These are phyloP conservation scores for Pseudococcus longispinus DNA, from an alignment of 2,888 invertebrate genomes.

Conservation along the genomic window DNA sequence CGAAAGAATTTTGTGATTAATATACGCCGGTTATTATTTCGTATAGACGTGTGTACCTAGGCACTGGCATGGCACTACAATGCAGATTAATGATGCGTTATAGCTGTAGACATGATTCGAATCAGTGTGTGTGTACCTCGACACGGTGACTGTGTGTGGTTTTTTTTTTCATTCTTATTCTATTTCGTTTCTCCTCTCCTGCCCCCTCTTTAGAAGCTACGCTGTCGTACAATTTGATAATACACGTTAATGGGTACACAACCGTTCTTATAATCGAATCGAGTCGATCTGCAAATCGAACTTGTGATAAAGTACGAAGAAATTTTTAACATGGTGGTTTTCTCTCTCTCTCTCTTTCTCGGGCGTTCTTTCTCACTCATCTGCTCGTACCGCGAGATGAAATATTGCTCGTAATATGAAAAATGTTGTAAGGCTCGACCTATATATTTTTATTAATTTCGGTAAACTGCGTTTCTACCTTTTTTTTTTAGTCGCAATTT, in stretches of 20 bases:
- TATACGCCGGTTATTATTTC: slow-evolving; percentile 30
- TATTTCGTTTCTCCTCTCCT: not conserved
- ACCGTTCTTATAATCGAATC: not conserved
- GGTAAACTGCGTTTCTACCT: too few relatives aligned
- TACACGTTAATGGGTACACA: not conserved
- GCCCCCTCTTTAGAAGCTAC: not conserved
- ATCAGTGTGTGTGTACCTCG: not conserved
- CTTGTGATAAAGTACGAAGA: not conserved
- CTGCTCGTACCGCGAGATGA: not conserved
- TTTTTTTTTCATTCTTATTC: not conserved
- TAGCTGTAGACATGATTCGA: slow-evolving; percentile 25
- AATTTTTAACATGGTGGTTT: not conserved
- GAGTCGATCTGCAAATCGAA: not conserved
- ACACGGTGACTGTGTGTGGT: slow-evolving; percentile 31
- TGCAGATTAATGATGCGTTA: slow-evolving; percentile 44
- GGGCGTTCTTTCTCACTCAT: not conserved
- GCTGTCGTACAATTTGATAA: not conserved
- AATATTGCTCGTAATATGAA: not conserved
- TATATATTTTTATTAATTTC: not conserved
- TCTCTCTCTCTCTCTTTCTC: not conserved
- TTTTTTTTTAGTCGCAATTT: too few relatives aligned
- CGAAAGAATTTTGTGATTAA: slow-evolving; percentile 50
- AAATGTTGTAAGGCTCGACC: not conserved
- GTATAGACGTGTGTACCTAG: not conserved
- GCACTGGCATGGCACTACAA: not conserved